phyloP scores from a whole-genome alignment of 2,888 invertebrate species.

The Ophion ventricosus region DNA sequence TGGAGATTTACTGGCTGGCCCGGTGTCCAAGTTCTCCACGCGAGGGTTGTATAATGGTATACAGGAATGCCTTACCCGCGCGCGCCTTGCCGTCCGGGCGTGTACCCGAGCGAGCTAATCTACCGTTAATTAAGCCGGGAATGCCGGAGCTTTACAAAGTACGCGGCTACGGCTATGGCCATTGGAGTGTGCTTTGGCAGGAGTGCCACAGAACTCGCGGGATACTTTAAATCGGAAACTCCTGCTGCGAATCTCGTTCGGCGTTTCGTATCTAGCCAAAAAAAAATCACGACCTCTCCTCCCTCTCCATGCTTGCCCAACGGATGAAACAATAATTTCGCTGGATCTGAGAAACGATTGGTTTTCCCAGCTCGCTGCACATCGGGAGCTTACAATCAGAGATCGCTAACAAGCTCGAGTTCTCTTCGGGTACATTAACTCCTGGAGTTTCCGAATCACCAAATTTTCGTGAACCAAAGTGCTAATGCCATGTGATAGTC shows the following conservation, averaged over 20 bases:
- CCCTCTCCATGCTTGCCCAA: neutral
- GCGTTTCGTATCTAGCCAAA: constrained; percentile 31
- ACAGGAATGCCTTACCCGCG: constrained; percentile 58
- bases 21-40: constrained; percentile 70
- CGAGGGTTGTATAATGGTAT: constrained; percentile 59
- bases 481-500: neutral
- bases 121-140: constrained; percentile 76
- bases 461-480: neutral
- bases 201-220: constrained; percentile 9
- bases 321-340: constrained; percentile 53
- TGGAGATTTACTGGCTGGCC: constrained; percentile 73
- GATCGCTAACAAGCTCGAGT: neutral
- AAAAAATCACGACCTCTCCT: constrained; percentile 7
- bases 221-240: constrained; percentile 62
- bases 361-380: constrained; percentile 17
- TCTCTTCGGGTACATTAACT: neutral
- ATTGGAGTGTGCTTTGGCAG: constrained; percentile 42
- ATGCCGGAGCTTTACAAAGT: constrained; percentile 57
- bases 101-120: constrained; percentile 75
- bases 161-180: constrained; percentile 23
- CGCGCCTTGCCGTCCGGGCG: constrained; percentile 45
- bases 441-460: neutral
- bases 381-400: neutral
- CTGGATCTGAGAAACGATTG: constrained; percentile 50
- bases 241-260: constrained; percentile 44